Evolutionary conservation across 1,140 invertebrate species (phyloP).

Genomic region (Mamestra configurata): DNA sequence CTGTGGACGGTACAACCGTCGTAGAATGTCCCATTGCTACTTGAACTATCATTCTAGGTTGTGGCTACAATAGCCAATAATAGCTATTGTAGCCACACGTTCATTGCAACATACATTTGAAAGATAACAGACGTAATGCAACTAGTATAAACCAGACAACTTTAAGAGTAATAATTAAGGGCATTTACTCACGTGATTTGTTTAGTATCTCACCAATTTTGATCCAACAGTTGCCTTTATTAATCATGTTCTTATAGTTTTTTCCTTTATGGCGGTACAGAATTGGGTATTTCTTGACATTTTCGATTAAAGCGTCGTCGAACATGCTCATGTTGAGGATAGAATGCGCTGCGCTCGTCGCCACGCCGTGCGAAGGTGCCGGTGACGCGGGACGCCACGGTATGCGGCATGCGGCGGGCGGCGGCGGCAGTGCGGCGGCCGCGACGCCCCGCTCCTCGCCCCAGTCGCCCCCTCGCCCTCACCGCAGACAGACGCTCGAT

Average conservation of each 20-base stretch:
- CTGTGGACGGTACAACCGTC: too few species aligned
- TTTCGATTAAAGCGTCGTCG: conserved; percentile 12
- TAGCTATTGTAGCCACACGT: not conserved
- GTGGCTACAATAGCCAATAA: too few species aligned
- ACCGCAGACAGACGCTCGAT: conserved; percentile 17
- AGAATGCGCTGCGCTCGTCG: not conserved
- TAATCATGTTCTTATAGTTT: not conserved
- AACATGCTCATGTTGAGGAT: not conserved
- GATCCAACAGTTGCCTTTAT: conserved; percentile 14
- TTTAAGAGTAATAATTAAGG: not conserved
- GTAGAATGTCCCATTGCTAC: too few species aligned
- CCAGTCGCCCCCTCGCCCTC: not conserved
- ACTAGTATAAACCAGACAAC: not conserved
- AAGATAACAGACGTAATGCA: not conserved
- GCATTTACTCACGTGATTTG: conserved; percentile 5
- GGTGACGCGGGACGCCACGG: not conserved
- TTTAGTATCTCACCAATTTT: not conserved
- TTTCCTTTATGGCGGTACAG: conserved; percentile 3
- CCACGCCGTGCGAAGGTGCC: not conserved
- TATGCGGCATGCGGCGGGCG: conserved; percentile 10
- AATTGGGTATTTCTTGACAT: conserved; percentile 9
- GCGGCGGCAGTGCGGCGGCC: not conserved
- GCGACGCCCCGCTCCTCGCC: not conserved
- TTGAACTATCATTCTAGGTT: too few species aligned
- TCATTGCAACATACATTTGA: not conserved